phyloP scores from a whole-genome alignment of 1,140 invertebrate species.

The Heliothis subflexa region DNA sequence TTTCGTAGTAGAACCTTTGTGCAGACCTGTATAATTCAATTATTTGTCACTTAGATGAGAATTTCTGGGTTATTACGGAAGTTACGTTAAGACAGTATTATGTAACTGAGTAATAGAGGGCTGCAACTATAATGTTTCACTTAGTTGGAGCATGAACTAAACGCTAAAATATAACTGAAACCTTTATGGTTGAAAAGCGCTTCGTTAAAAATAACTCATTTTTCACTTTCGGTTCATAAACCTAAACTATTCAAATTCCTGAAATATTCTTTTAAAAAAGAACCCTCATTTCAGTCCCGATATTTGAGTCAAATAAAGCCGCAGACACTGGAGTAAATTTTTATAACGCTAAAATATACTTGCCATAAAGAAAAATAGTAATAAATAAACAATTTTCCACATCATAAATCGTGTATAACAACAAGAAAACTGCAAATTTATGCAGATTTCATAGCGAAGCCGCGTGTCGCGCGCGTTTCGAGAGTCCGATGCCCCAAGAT shows the following conservation, averaged over 20 bases:
- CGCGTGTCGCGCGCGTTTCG: conserved; percentile 63
- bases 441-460: conserved; percentile 71
- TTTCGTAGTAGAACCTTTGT: conserved; percentile 34
- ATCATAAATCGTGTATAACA: conserved; percentile 70
- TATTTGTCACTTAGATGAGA: conserved; percentile 41
- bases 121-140: neutral
- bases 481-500: conserved; percentile 58
- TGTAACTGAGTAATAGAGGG: neutral
- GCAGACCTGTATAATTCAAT: conserved; percentile 43
- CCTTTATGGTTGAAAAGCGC: neutral
- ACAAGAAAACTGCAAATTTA: conserved; percentile 78
- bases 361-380: conserved; percentile 53
- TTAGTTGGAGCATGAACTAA: neutral
- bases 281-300: neutral
- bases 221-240: conserved; percentile 6
- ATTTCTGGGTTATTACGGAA: conserved; percentile 19
- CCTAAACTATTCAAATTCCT: conserved; percentile 25
- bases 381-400: conserved; percentile 75
- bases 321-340: conserved; percentile 18
- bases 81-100: neutral
- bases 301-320: conserved; percentile 27
- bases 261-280: conserved; percentile 10
- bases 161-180: neutral
- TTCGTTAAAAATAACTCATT: conserved; percentile 6
- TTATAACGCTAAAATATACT: conserved; percentile 28